A percentile compares a stretch with the other conserved stretches of the same genome.
phyloP scores from a whole-genome alignment of 2,113 vertebrate species.

The Nyctibius bracteatus region DNA sequence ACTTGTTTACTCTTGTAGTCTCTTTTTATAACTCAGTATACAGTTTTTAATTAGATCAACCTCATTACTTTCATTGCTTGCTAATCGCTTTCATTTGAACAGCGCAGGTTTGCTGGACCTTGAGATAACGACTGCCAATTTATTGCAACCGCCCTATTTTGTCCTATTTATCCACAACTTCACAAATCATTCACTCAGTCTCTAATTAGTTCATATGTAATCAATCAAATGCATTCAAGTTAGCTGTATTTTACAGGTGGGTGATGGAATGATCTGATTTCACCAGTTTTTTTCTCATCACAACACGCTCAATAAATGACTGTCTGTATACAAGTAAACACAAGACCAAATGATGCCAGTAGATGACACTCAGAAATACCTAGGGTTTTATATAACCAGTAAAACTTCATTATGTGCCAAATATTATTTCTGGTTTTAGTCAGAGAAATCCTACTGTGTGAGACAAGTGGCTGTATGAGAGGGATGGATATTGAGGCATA shows the following conservation, averaged over 20 bases:
- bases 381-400: background rate
- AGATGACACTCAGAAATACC: background rate
- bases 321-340: background rate
- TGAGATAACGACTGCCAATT: background rate
- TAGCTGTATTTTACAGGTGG: background rate
- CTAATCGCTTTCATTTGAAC: background rate
- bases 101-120: background rate
- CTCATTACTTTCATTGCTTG: background rate
- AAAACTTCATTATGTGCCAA: background rate
- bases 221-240: background rate
- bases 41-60: constrained; percentile 2
- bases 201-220: background rate
- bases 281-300: background rate
- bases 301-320: background rate
- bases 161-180: background rate
- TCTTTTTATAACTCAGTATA: background rate
- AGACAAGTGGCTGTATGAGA: background rate
- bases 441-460: background rate
- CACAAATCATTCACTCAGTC: background rate
- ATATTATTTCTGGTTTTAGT: background rate
- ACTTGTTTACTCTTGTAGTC: background rate
- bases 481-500: background rate
- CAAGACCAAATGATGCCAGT: background rate
- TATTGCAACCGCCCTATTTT: background rate
- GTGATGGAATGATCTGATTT: background rate